These are phyloP conservation scores for Aculops lycopersici DNA, from an alignment of 1,140 invertebrate genomes.

Conservation along the genomic window DNA sequence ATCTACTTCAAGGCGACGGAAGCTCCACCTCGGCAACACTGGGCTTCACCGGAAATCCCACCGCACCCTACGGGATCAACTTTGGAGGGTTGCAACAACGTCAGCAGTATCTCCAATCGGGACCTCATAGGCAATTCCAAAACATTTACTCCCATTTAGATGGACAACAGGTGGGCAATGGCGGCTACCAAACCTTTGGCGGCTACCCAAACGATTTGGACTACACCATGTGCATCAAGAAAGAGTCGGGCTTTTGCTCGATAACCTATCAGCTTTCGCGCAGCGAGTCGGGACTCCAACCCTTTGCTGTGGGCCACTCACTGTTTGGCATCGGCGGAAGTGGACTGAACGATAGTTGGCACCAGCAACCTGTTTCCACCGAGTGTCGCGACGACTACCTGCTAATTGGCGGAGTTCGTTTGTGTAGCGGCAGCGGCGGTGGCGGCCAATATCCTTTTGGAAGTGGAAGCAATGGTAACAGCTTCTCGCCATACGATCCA, in stretches of 20 bases:
- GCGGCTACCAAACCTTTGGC: not conserved
- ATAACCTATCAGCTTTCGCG: conserved; percentile 20
- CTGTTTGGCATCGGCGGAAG: not conserved
- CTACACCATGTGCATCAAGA: conserved; percentile 13
- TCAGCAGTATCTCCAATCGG: not conserved
- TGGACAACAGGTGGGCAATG: not conserved
- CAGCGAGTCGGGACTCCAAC: conserved; percentile 3
- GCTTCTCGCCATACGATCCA: no score
- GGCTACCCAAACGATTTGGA: conserved; percentile 23
- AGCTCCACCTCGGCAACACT: not conserved
- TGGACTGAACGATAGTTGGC: not conserved
- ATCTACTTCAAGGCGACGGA: not conserved
- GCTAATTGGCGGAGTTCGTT: conserved; percentile 10
- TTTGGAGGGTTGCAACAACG: not conserved
- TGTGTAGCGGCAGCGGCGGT: conserved; percentile 8
- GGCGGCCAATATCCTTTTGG: no score
- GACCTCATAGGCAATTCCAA: no score
- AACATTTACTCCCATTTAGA: no score
- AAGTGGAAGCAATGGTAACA: no score
- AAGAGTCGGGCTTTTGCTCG: conserved; percentile 14
- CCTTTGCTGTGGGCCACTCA: conserved; percentile 10
- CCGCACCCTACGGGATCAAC: not conserved
- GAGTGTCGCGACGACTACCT: conserved; percentile 12
- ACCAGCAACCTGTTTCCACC: conserved; percentile 1
- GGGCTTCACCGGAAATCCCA: not conserved